Conservation (phyloP, 1,140 invertebrate species). For the Vanessa atalanta region DNA sequence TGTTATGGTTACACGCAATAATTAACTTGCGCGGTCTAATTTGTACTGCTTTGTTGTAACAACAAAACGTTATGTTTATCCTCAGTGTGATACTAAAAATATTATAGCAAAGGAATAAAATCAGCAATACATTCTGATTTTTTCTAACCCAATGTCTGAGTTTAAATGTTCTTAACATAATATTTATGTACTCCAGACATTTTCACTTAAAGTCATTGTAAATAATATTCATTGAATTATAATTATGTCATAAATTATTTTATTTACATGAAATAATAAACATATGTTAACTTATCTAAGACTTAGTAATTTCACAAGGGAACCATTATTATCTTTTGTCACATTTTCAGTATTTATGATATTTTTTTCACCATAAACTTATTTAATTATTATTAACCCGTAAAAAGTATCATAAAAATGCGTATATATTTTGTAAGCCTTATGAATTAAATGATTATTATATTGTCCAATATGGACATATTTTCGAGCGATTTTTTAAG, state of each 20-base stretch:
- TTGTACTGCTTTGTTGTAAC: too few species aligned
- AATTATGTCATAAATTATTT: conserved; percentile 5
- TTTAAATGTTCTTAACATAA: too few species aligned
- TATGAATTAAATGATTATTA: conserved; percentile 28
- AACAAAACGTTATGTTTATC: too few species aligned
- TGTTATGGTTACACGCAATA: too few species aligned
- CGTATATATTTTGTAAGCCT: not conserved
- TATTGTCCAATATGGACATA: conserved; percentile 8
- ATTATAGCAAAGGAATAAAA: too few species aligned
- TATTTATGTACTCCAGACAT: too few species aligned
- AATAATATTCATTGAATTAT: not conserved
- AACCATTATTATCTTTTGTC: not conserved
- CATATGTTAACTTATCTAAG: conserved; percentile 29
- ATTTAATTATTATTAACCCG: not conserved
- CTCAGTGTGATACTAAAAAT: too few species aligned
- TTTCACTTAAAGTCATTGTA: not conserved
- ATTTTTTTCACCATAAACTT: conserved; percentile 1
- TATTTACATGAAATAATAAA: conserved; percentile 28
- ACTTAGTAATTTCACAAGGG: conserved; percentile 20
- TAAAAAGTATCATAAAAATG: conserved; percentile 4
- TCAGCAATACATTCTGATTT: not conserved
- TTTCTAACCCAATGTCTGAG: too few species aligned
- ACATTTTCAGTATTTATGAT: too few species aligned
- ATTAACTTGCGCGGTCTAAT: too few species aligned
- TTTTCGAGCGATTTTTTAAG: conserved; percentile 31